Conservation (phyloP, 2,113 vertebrate genomes). For the Leptodactylus fuscus region DNA sequence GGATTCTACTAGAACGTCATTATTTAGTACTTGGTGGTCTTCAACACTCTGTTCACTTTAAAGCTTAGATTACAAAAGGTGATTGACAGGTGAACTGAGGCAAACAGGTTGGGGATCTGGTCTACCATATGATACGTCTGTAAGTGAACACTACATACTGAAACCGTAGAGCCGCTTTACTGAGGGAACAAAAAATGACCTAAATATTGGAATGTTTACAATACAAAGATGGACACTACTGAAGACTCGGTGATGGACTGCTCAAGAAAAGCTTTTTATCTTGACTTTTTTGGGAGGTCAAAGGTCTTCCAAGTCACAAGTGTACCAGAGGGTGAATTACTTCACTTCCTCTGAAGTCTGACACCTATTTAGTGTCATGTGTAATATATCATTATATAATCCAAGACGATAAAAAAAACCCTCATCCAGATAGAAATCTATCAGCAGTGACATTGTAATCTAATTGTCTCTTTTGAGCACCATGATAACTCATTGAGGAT, state of each 20-base stretch:
- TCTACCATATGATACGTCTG: not conserved
- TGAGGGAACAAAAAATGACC: not conserved
- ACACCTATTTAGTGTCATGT: not conserved
- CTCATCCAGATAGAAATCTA: not conserved
- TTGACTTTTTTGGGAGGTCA: not conserved
- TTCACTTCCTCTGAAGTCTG: constrained; percentile 33
- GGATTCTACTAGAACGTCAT: no score
- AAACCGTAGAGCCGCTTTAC: not conserved
- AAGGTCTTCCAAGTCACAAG: not conserved
- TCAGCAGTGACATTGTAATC: not conserved
- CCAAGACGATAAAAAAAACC: not conserved
- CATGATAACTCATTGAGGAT: not conserved
- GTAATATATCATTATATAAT: not conserved
- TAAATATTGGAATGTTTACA: not conserved
- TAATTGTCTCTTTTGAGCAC: not conserved
- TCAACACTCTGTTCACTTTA: not conserved
- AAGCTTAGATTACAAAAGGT: not conserved
- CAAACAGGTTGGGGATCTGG: not conserved
- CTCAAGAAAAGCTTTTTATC: no score
- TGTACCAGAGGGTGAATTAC: not conserved
- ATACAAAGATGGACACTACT: not conserved
- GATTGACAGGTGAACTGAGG: not conserved
- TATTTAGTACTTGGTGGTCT: not conserved
- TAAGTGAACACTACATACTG: not conserved
- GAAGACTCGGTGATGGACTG: not conserved